A percentile compares a stretch with the other conserved stretches of the same genome.
phyloP scores from a whole-genome alignment of 2,113 vertebrate species.

The Phalacrocorax pelagicus region DNA sequence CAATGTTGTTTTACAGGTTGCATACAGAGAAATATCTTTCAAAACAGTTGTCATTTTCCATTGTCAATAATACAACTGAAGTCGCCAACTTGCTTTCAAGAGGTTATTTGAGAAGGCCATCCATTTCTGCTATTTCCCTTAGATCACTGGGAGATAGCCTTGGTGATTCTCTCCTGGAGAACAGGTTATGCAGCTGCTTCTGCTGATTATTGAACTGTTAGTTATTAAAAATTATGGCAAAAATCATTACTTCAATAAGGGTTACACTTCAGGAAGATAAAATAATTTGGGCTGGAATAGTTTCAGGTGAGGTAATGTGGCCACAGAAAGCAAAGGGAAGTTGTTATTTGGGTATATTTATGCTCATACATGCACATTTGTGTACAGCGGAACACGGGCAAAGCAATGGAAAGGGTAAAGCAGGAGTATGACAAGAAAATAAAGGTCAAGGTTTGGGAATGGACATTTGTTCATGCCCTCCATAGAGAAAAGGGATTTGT shows the following conservation, averaged over 20 bases:
- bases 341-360: not conserved
- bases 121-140: not conserved
- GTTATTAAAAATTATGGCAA: not conserved
- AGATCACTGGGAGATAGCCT: not conserved
- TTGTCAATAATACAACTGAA: not conserved
- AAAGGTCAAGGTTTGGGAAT: not conserved
- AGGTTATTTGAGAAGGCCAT: not conserved
- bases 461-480: not conserved
- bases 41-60: not conserved
- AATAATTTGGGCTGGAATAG: not conserved
- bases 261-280: not conserved
- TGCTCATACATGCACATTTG: not conserved
- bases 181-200: not conserved
- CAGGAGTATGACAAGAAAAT: not conserved
- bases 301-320: not conserved
- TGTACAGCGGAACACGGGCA: not conserved
- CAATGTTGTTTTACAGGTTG: not conserved
- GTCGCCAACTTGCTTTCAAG: not conserved
- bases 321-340: not conserved
- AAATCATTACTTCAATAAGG: not conserved
- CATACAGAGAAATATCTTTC: not conserved
- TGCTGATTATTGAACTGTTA: not conserved
- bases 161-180: not conserved
- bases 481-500: fast-evolving
- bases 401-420: not conserved